Evolutionary conservation across 2,888 invertebrate genomes (phyloP), one percentile per base, ranked within the genome.

Genomic region (Apodemia zela): DNA sequence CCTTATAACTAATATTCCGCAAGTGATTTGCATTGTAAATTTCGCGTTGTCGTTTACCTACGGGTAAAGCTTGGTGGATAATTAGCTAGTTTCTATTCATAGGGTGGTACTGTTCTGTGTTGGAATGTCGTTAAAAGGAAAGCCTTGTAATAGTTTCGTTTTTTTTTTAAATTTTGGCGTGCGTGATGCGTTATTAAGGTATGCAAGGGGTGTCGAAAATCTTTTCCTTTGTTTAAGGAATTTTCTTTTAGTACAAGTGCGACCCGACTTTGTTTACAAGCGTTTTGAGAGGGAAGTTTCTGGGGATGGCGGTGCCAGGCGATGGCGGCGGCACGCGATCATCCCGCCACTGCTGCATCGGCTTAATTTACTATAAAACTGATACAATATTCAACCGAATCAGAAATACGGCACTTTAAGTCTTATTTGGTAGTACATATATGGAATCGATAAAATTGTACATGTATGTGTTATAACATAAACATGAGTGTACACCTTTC

Each of bases 221-320:
- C 54, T 59, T 65, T 65, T 66, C 63, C 65, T 65, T 58, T 61
- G 25, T 63, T 65, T 66, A 59, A 17, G 61, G 54, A 63, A 49
- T 65, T 66, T 66, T 69, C 66, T 66, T 61, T 63, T 65, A 65
- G 64, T 65, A 78, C 66, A 60, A 62, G 64, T 70, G 62, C 76
- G 70, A 62, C 63, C 49, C 33, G 66, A 25, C 64, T 81, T 84
- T 87, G 85, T 87, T 87, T 84, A 86, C 85, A 80, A 78, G 80
- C 79, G 79, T 76, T 79, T 78, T 80, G 82, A 66, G 79, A 81
- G 81, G 84, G 87, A 81, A 84, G 83, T 85, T 85, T 80, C 84
- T 81, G 78, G 75, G 80, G 82, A 77, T 83, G 89, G 87, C 78
- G 81, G 93, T 93, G 81, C 93, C 93, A 93, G 93, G 92, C 89